These are phyloP conservation scores for Phania funesta DNA, from an alignment of 2,888 invertebrate genomes.

Conservation along the genomic window DNA sequence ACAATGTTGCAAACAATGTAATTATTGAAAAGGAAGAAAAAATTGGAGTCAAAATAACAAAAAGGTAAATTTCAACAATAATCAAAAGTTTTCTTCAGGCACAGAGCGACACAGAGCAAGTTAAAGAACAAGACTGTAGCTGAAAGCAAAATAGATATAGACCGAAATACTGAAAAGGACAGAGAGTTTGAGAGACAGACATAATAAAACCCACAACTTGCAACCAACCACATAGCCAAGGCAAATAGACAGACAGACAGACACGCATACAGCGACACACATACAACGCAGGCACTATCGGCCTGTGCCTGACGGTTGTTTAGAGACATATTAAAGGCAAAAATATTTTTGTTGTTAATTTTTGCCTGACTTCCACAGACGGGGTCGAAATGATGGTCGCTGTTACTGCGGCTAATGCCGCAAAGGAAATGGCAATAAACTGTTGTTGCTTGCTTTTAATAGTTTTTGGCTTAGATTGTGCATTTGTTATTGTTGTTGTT, in stretches of 20 bases:
- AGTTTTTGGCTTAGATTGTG: constrained; percentile 46
- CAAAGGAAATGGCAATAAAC: constrained; percentile 61
- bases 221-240: constrained; percentile 27
- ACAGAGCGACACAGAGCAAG: not conserved
- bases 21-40: not conserved
- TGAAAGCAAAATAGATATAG: constrained; percentile 45
- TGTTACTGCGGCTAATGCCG: constrained; percentile 39
- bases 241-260: constrained; percentile 11
- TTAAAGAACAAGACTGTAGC: constrained; percentile 37
- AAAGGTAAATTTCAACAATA: constrained; percentile 39
- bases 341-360: not conserved
- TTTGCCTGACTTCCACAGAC: constrained; percentile 12
- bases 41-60: constrained; percentile 16
- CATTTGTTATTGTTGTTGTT: constrained; percentile 10
- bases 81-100: constrained; percentile 33
- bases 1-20: constrained; percentile 22
- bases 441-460: constrained; percentile 27
- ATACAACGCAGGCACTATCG: not conserved
- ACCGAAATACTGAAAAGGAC: constrained; percentile 14
- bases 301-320: not conserved
- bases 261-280: not conserved
- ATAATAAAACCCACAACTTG: constrained; percentile 35
- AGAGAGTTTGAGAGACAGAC: not conserved
- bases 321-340: constrained; percentile 22
- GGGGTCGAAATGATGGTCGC: constrained; percentile 16